These are phyloP conservation scores for Plebejus argus DNA, from an alignment of 2,888 invertebrate genomes.

Conservation along the genomic window DNA sequence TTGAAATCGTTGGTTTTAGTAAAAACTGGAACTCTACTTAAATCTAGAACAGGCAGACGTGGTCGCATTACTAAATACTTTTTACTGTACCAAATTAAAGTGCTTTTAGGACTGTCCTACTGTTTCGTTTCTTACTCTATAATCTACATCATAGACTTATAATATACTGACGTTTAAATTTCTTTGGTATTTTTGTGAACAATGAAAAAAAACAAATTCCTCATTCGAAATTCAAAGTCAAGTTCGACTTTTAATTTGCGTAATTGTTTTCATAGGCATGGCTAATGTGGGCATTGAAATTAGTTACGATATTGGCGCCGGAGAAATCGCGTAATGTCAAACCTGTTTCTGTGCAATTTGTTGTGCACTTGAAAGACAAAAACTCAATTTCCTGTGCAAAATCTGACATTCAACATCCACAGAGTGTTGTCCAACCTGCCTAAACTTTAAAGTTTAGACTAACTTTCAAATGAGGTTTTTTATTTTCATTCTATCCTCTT, in stretches of 20 bases:
- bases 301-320: constrained; percentile 28
- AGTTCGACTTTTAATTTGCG: constrained; percentile 23
- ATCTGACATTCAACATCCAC: background rate
- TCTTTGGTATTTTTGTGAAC: background rate
- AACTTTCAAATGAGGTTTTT: background rate
- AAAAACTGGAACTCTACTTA: background rate
- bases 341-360: constrained; percentile 25
- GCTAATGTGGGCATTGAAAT: constrained; percentile 29
- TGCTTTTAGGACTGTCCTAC: too few relatives aligned
- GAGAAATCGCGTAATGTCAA: constrained; percentile 23
- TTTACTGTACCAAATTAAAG: background rate
- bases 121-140: too few relatives aligned
- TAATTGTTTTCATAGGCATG: constrained; percentile 14
- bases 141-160: too few relatives aligned
- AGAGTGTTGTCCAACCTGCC: background rate
- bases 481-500: too few relatives aligned
- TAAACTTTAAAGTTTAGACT: too few relatives aligned
- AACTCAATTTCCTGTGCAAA: constrained; percentile 9
- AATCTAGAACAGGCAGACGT: constrained; percentile 9
- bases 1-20: background rate
- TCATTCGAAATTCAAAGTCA: constrained; percentile 30
- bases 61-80: background rate
- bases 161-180: too few relatives aligned
- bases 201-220: background rate
- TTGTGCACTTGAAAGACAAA: constrained; percentile 15